Evolutionary conservation across 2,797 vertebrate species (phyloP).

Genomic region (Luscinia megarhynchos): DNA sequence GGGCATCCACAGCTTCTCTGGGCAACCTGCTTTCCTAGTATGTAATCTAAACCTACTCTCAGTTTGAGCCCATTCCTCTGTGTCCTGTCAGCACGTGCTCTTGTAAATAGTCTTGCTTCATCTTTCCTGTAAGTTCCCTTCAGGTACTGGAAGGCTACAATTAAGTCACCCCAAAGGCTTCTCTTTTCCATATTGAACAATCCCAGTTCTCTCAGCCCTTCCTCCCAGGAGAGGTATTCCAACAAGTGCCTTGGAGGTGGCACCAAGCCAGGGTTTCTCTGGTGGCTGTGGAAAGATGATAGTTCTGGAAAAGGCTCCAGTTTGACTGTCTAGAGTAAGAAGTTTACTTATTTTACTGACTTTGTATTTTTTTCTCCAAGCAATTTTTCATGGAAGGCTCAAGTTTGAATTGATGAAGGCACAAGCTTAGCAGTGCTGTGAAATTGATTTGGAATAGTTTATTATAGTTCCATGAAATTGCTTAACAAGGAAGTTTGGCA

Average conservation of each 20-base stretch:
- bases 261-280: not conserved
- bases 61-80: not conserved
- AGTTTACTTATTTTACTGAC: not conserved
- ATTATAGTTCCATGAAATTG: constrained; percentile 40
- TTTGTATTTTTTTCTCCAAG: constrained; percentile 20
- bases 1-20: not conserved
- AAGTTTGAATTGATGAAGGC: constrained; percentile 9
- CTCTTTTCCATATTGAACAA: not conserved
- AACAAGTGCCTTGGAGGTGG: not conserved
- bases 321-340: not conserved
- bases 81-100: not conserved
- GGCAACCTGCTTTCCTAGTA: not conserved
- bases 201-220: not conserved
- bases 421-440: constrained; percentile 27
- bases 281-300: not conserved
- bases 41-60: not conserved
- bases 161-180: not conserved
- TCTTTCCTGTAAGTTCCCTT: not conserved
- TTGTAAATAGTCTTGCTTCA: not conserved
- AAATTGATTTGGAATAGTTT: constrained; percentile 57
- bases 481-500: constrained; percentile 30
- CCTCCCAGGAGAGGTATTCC: not conserved
- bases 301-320: not conserved
- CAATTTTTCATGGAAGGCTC: constrained; percentile 27
- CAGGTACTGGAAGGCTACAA: not conserved